phyloP scores from a whole-genome alignment of 2,888 invertebrate genomes.

The Epistrophella euchroma region DNA sequence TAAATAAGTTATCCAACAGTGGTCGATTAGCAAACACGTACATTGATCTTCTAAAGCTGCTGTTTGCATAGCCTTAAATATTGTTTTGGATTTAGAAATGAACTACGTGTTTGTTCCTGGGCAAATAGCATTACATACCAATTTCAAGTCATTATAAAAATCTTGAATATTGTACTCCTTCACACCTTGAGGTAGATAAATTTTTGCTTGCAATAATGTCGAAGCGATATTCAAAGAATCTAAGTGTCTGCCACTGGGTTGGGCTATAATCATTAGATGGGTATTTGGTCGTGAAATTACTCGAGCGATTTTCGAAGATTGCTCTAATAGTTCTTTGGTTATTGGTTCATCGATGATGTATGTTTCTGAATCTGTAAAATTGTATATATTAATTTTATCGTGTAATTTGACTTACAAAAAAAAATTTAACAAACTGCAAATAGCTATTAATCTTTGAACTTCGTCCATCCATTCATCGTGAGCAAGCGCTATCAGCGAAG shows the following conservation, averaged over 20 bases:
- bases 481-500: conserved; percentile 83
- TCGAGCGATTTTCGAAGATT: conserved; percentile 87
- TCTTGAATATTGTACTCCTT: conserved; percentile 86
- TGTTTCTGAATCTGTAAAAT: conserved; percentile 86
- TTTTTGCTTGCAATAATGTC: conserved; percentile 88
- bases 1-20: conserved; percentile 89
- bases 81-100: not conserved
- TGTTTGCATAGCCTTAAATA: conserved; percentile 87
- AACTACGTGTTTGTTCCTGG: not conserved
- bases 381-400: not conserved
- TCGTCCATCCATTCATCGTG: conserved; percentile 87
- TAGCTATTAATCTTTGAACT: conserved; percentile 87
- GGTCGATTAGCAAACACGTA: conserved; percentile 92
- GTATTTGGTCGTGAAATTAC: conserved; percentile 86
- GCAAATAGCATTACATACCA: conserved; percentile 83
- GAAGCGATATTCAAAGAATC: conserved; percentile 91
- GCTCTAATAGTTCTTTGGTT: conserved; percentile 88
- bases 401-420: not conserved
- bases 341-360: conserved; percentile 87
- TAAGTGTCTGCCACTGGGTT: conserved; percentile 92
- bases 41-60: conserved; percentile 92
- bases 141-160: conserved; percentile 92
- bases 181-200: conserved; percentile 85
- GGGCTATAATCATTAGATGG: conserved; percentile 86
- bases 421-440: conserved; percentile 86